Evolutionary conservation across 2,888 invertebrate genomes (phyloP).

Genomic region (Blastobasis lacticolella): DNA sequence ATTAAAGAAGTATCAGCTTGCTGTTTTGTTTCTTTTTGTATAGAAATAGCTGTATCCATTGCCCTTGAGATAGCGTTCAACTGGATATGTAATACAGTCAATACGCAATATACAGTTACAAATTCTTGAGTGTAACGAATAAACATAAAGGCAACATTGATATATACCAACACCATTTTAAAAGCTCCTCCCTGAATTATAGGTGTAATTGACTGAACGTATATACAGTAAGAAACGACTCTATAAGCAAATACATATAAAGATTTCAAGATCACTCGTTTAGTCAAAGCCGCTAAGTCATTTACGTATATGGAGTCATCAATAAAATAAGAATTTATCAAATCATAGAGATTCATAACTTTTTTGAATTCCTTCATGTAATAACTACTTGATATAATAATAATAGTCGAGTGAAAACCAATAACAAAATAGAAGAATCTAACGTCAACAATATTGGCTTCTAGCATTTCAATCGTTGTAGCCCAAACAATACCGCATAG

Average conservation of each 20-base stretch:
- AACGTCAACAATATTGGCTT: too few relatives aligned
- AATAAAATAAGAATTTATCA: too few relatives aligned
- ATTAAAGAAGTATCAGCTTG: not conserved
- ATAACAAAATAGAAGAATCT: too few relatives aligned
- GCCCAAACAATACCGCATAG: not conserved
- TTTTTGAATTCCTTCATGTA: not conserved
- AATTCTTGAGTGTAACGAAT: not conserved
- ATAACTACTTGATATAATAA: not conserved
- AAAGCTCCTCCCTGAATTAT: not conserved
- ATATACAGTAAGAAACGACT: not conserved
- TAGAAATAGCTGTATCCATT: not conserved
- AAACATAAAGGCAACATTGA: not conserved
- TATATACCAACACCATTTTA: not conserved
- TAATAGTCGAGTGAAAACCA: not conserved
- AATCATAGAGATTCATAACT: too few relatives aligned
- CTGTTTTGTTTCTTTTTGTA: not conserved
- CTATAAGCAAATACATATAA: not conserved
- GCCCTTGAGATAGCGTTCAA: not conserved
- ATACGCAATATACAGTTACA: not conserved
- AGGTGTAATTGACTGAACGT: not conserved
- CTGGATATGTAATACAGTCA: not conserved
- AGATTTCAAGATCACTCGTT: not conserved
- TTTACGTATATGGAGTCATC: too few relatives aligned
- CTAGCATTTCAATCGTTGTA: not conserved
- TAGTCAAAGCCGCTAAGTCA: not conserved